Percentiles rank a stretch among this genome's conserved stretches.
Evolutionary conservation across 30 jellyfish, hydroid and myxozoan species (phyloP).

Genomic region (Turritopsis rubra): DNA sequence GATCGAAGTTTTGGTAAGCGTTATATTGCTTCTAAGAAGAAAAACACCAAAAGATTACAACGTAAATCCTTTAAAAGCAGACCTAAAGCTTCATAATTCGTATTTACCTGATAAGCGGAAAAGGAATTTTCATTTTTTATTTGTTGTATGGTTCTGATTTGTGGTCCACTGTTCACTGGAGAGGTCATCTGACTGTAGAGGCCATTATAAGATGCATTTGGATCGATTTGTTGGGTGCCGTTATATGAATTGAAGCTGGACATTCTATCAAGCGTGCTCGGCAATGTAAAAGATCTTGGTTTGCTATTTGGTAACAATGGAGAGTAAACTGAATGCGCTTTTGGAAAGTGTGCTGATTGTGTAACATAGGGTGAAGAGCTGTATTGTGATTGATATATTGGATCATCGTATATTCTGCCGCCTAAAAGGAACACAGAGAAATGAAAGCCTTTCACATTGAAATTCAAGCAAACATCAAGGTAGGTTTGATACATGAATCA

Average conservation of each 20-base stretch:
- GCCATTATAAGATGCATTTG: not conserved
- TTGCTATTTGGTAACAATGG: slow-evolving; percentile 5
- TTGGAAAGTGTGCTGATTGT: not conserved
- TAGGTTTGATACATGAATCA: too few relatives aligned
- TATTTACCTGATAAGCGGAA: slow-evolving; percentile 6
- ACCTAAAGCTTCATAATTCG: not conserved
- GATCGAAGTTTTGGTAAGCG: not conserved
- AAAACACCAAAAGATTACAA: too few relatives aligned
- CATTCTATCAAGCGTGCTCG: slow-evolving; percentile 1
- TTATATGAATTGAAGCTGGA: not conserved
- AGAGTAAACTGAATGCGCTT: not conserved
- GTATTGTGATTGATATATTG: not conserved
- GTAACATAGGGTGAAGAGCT: not conserved
- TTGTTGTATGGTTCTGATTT: slow-evolving; percentile 9
- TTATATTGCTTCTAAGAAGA: not conserved
- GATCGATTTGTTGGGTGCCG: not conserved
- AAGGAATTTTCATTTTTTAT: not conserved
- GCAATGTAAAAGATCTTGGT: slow-evolving; percentile 12
- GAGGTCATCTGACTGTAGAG: slow-evolving; percentile 6
- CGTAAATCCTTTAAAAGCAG: too few relatives aligned
- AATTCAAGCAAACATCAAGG: too few relatives aligned
- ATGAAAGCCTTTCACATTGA: too few relatives aligned
- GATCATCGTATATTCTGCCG: not conserved
- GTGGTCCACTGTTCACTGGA: not conserved
- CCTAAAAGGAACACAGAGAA: not conserved